A percentile compares a stretch with the other conserved stretches of the same genome.
Conservation (phyloP, 2,113 vertebrate species). For the Apeltes quadracus region DNA sequence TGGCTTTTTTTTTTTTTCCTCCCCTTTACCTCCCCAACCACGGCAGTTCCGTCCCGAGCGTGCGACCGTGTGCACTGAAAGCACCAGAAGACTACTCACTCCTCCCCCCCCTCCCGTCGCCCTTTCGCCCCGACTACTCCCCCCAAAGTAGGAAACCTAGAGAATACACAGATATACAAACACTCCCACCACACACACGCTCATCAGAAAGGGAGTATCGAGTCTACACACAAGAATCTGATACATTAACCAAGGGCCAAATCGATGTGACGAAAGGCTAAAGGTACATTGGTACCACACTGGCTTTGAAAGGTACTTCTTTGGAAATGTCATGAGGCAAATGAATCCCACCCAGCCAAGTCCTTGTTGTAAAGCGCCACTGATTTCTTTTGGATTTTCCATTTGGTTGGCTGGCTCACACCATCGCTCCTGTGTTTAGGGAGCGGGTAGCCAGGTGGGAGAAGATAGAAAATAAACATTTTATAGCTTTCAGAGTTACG, state of each 20-base stretch:
- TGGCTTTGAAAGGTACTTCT: slow-evolving; percentile 64
- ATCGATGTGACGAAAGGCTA: slow-evolving; percentile 75
- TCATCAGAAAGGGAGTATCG: slow-evolving; percentile 71
- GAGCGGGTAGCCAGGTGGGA: slow-evolving; percentile 21
- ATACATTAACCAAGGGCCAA: slow-evolving; percentile 73
- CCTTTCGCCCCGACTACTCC: too few species aligned
- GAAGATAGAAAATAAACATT: slow-evolving; percentile 26
- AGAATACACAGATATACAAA: too few species aligned
- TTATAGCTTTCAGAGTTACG: too few species aligned
- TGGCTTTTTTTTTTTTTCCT: not conserved
- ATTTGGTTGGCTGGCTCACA: slow-evolving; percentile 50
- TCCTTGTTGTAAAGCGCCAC: slow-evolving; percentile 58
- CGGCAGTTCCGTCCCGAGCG: too few species aligned
- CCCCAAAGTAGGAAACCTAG: too few species aligned
- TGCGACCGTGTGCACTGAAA: too few species aligned
- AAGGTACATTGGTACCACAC: slow-evolving; percentile 72
- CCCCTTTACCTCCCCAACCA: too few species aligned
- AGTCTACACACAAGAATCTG: slow-evolving; percentile 58
- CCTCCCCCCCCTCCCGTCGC: too few species aligned
- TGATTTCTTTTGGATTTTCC: slow-evolving; percentile 67
- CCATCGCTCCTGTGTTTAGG: slow-evolving; percentile 43
- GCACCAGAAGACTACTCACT: too few species aligned
- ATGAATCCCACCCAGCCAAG: slow-evolving; percentile 59
- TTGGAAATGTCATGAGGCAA: slow-evolving; percentile 75
- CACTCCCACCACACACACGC: not conserved